Evolutionary conservation across 2,113 vertebrate species (phyloP), one percentile per base, ranked within the genome.

Genomic region (Stictonetta naevosa): DNA sequence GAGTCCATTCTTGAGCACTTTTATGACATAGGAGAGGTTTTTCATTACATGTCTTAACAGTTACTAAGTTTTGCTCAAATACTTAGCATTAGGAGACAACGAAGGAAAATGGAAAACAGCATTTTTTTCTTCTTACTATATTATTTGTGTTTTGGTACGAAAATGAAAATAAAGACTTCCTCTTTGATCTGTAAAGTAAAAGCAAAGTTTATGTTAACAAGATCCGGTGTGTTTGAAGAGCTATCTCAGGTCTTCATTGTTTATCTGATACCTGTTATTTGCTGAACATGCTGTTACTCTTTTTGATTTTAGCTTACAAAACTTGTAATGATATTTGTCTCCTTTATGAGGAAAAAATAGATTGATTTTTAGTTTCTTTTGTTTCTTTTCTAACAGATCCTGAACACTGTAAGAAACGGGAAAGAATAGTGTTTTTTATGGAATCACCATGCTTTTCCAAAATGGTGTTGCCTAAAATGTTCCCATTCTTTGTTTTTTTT

Each of bases 71-170:
- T 83, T 90, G 8, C 19, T 79, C 8, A 80, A 83, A 82, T 36
- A 4, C 6, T 66, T 12, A 66, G 28, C 19, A 46, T 38, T 64
- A 68, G 50, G 5, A 90, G 28, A 88, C 87, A 85, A 69, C 13
- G 8, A 69, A 33, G 20, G 38, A 64, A 78, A 72, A 31, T 0
- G 0, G 25, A 53, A 72, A 23, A 29, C 0, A 12, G 2, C 5
- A 3, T 50, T 44, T 72, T 91, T 78, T 56, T n/a, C 31, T 75
- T 79, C 55, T 50, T 28, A 52, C 2, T 7, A 10, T 73, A 40
- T 26, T 76, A 46, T n/a, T 79, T 38, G 5, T 48, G 12, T 31
- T 87, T 78, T 79, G 36, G 85, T 34, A 85, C 34, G 31, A 86
- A 28, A 31, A 25, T 17, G n/a, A 77, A 92, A 91, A 82, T 9